phyloP scores from a whole-genome alignment of 2,888 invertebrate genomes.

The Plebejus argus region DNA sequence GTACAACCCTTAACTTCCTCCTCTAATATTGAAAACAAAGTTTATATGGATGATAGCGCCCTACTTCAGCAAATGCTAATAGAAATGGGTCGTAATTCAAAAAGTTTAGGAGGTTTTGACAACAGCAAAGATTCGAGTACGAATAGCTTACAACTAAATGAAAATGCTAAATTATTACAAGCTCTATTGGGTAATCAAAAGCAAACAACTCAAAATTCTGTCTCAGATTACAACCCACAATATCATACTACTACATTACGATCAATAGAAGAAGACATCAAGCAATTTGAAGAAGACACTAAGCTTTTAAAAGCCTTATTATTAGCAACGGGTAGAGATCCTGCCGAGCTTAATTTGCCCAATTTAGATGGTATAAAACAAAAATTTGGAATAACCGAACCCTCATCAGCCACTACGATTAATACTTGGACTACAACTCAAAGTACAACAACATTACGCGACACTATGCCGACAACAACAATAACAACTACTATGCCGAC shows the following conservation, averaged over 20 bases:
- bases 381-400: slow-evolving; percentile 32
- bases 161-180: slow-evolving; percentile 61
- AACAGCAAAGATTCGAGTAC: slow-evolving; percentile 45
- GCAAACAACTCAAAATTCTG: not conserved
- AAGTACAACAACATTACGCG: slow-evolving; percentile 43
- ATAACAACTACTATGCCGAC: slow-evolving; percentile 47
- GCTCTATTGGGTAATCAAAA: slow-evolving; percentile 46
- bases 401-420: slow-evolving; percentile 46
- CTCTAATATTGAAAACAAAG: slow-evolving; percentile 6
- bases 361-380: slow-evolving; percentile 53
- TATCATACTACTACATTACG: slow-evolving; percentile 57
- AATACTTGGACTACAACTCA: slow-evolving; percentile 37
- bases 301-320: slow-evolving; percentile 70
- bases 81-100: slow-evolving; percentile 66
- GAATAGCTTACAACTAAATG: slow-evolving; percentile 43
- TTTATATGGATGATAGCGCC: slow-evolving; percentile 7
- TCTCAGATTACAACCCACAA: not conserved
- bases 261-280: slow-evolving; percentile 71
- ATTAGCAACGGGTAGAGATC: slow-evolving; percentile 70
- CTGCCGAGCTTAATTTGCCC: slow-evolving; percentile 65
- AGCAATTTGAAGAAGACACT: slow-evolving; percentile 73
- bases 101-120: slow-evolving; percentile 58
- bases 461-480: slow-evolving; percentile 41
- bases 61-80: slow-evolving; percentile 12
- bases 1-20: slow-evolving; percentile 41